phyloP scores from a whole-genome alignment of 2,113 vertebrate genomes.

The Cercocebus atys region DNA sequence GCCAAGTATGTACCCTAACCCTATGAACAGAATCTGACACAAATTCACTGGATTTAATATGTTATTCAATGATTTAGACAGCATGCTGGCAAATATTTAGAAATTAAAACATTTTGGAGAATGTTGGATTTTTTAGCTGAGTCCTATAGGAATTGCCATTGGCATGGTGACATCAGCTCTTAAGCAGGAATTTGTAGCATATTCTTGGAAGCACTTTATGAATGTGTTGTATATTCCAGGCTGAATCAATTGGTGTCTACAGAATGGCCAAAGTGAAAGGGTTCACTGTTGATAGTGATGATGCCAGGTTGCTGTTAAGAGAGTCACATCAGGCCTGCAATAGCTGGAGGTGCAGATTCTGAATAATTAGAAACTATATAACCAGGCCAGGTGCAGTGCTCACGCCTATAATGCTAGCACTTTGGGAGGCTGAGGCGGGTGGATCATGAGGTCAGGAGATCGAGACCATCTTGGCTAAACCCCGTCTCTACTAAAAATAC shows the following conservation, averaged over 20 bases:
- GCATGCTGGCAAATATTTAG: not conserved
- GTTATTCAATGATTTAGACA: not conserved
- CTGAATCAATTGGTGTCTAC: not conserved
- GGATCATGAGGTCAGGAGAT: too few species aligned
- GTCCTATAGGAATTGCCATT: rapidly evolving
- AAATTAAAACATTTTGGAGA: not conserved
- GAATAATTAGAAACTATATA: not conserved
- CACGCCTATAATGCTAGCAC: too few species aligned
- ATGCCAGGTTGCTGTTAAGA: too few species aligned
- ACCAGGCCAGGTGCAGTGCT: too few species aligned
- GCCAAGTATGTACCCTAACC: not conserved
- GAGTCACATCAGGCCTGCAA: not conserved
- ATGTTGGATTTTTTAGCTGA: not conserved
- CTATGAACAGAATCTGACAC: not conserved
- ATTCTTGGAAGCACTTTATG: not conserved
- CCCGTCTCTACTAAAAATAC: too few species aligned
- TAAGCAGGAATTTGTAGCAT: rapidly evolving
- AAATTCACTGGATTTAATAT: not conserved
- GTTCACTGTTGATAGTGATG: not conserved
- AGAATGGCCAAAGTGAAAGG: not conserved
- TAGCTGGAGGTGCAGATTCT: not conserved
- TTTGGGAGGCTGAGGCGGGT: too few species aligned
- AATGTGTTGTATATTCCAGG: not conserved
- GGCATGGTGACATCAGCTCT: not conserved
- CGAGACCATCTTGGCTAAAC: too few species aligned